Conservation (phyloP, 2,888 invertebrate species). For the Protonemura montana region DNA sequence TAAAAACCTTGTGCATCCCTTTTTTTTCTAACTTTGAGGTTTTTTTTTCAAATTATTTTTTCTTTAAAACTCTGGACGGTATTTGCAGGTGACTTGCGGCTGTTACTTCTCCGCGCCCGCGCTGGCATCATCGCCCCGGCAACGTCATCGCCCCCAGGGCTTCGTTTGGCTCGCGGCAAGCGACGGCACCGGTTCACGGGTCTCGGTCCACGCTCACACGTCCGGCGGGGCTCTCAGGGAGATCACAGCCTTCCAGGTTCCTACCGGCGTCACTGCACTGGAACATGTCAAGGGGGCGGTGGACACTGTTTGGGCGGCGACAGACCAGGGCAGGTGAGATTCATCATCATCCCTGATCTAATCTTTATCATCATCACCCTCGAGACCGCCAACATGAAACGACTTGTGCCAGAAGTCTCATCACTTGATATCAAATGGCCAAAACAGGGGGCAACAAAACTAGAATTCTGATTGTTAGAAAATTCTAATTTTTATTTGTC, state of each 20-base stretch:
- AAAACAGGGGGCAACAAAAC: too few relatives aligned
- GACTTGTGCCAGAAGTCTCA: too few relatives aligned
- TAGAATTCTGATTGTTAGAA: too few relatives aligned
- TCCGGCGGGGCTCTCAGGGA: slow-evolving; percentile 76
- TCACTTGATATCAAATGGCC: too few relatives aligned
- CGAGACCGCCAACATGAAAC: too few relatives aligned
- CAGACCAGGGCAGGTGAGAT: slow-evolving; percentile 74
- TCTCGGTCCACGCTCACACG: slow-evolving; percentile 79
- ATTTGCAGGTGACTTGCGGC: slow-evolving; percentile 83
- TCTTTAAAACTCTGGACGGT: too few relatives aligned
- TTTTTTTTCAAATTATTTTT: too few relatives aligned
- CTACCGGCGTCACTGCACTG: slow-evolving; percentile 82
- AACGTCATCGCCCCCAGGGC: slow-evolving; percentile 75
- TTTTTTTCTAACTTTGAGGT: too few relatives aligned
- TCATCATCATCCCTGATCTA: too few relatives aligned
- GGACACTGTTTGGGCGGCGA: slow-evolving; percentile 93
- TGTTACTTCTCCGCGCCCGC: slow-evolving; percentile 80
- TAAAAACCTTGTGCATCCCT: too few relatives aligned
- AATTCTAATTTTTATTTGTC: too few relatives aligned
- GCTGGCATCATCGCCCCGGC: slow-evolving; percentile 59
- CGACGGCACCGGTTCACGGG: slow-evolving; percentile 61
- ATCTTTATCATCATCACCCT: too few relatives aligned
- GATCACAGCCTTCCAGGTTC: slow-evolving; percentile 79
- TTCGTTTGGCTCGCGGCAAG: slow-evolving; percentile 92
- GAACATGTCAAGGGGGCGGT: slow-evolving; percentile 73